Evolutionary conservation across 2,888 invertebrate species (phyloP), one percentile per base, ranked within the genome.

Genomic region (Harpagoxenus sublaevis): DNA sequence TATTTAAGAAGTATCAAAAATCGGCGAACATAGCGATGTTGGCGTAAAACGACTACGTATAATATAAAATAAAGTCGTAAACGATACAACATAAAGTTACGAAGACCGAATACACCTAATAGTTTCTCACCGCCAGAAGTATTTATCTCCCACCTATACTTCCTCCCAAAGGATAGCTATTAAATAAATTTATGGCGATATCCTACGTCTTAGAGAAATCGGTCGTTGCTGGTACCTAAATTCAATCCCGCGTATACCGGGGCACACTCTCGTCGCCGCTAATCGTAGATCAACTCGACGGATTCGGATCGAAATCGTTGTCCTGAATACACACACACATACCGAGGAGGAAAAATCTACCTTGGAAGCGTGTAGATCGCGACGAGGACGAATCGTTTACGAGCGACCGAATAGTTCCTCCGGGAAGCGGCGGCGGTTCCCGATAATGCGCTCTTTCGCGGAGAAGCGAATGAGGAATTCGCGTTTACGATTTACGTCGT

Each of bases 401-500:
- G 70, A 84, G 39, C 81, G 62, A 45, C 45, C 48, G n/a, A 57
- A 73, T 79, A n/a, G 60, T 83, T 68, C 28, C 74, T 60, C 23
- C 62, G 48, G 55, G 45, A 70, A 78, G 65, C 55, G 42, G 23
- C 23, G 23, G 42, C 42, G 39, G 10, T 48, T 35, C 66, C 39
- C 23, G 31, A 68, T 48, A 71, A 62, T 15, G 60, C 42, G 60
- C 5, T 57, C 23, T 23, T 23, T 48, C 51, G 31, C 55, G 48
- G 51, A 60, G 42, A n/a, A 65, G 55, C 48, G 75, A 79, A 86
- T 85, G 86, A 90, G 87, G 12, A 18, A 31, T 6, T 84, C 85
- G 84, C 77, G 86, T 82, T 75, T 12, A 57, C 35, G 57, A 84
- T 79, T 75, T 12, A 57, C 31, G 42, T 77, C 42, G 28, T 88